Evolutionary conservation across 23 tunicate species (phyloP), one percentile per base, ranked within the genome.

Genomic region (Halocynthia roretzi): DNA sequence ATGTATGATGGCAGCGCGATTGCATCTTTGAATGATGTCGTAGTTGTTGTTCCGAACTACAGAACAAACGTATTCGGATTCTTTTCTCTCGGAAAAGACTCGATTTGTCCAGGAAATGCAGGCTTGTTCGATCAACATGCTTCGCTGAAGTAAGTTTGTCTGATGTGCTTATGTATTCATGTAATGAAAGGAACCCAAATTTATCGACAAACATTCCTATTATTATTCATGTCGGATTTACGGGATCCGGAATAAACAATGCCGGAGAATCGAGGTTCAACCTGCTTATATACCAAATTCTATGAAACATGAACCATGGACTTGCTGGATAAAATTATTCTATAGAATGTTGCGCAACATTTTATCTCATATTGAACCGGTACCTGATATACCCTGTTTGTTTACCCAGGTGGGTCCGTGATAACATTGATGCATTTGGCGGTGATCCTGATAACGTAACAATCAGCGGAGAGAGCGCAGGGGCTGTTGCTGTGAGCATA

Each of bases 31-130:
- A 66, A 88, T 62, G 95, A 88, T 63, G 87, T 88, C 8, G 84
- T 88, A 6, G 80, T 88, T 52, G 87, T 88, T 52, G 76, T 83
- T 5, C 95, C 95, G 57, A 83, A 83, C 50, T 88, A 88, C 68
- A 56, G 95, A 75, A 81, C 83, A 5, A 56, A 52, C 40, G 67
- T 80, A 7, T 83, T 88, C 61, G 95, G 95, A 40, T 88, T 88
- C 63, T 67, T 88, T 21, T 44, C 84, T 0, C 22, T 72, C 6
- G 95, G 95, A 0, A 53, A 31, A 61, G 76, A 78, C 52, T 84
- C 84, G 63, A 60, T 53, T 12, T 83, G 82, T n/a, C 77, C 95
- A 18, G 95, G 95, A 68, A 88, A 88, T 78, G 63, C 74, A 62
- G 95, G 95, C 23, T 21, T 88, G 52, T 67, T 78, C 8, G 95